Conservation (phyloP, 2,888 invertebrate species). For the Dioctria linearis region DNA sequence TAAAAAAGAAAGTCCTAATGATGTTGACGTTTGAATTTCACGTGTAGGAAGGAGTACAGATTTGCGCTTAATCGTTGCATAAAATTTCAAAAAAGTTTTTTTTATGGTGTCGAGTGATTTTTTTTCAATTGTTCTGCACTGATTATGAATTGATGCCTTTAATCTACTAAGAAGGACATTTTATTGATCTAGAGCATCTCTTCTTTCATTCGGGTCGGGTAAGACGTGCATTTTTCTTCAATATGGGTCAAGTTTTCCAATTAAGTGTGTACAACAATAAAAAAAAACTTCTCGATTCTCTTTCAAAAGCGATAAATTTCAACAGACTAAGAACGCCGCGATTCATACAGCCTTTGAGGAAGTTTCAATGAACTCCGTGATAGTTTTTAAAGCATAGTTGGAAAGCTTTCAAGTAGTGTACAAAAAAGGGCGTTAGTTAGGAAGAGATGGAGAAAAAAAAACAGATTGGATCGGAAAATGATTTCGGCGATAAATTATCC, state of each 20-base stretch:
- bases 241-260: constrained; percentile 19
- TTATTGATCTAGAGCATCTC: not conserved
- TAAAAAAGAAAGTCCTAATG: constrained; percentile 42
- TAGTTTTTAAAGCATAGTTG: not conserved
- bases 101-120: not conserved
- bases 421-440: not conserved
- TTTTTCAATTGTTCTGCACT: not conserved
- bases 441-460: not conserved
- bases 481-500: constrained; percentile 11
- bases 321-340: not conserved
- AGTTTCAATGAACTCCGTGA: constrained; percentile 23
- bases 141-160: not conserved
- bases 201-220: not conserved
- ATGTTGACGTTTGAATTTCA: constrained; percentile 45
- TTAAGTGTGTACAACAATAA: not conserved
- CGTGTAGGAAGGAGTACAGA: not conserved
- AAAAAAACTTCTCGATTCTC: not conserved
- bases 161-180: not conserved
- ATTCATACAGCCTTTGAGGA: constrained; percentile 20
- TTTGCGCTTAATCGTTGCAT: constrained; percentile 39
- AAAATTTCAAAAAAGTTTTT: not conserved
- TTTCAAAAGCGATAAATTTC: constrained; percentile 17
- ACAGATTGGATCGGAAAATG: not conserved
- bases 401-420: constrained; percentile 12
- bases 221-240: not conserved